Evolutionary conservation across 2,113 vertebrate genomes (phyloP).

Genomic region (Notothenia coriiceps): DNA sequence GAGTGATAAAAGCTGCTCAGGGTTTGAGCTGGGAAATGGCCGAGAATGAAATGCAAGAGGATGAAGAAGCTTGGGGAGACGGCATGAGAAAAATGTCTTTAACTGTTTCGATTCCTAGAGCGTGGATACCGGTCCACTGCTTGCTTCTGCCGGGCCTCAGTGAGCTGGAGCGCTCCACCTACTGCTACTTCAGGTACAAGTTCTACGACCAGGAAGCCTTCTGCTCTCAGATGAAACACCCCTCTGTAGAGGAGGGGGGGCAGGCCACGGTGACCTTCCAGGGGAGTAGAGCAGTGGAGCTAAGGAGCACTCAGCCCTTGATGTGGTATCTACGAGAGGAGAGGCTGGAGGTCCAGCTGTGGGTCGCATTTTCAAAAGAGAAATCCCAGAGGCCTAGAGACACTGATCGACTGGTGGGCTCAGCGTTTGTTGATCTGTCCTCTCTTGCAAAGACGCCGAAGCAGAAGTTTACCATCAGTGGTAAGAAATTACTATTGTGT

Average conservation of each 20-base stretch:
- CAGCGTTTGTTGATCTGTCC: slow-evolving; percentile 89
- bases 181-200: slow-evolving; percentile 94
- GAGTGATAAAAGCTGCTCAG: slow-evolving; percentile 86
- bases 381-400: slow-evolving; percentile 87
- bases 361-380: slow-evolving; percentile 90
- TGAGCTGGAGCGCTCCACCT: slow-evolving; percentile 82
- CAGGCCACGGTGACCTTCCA: slow-evolving; percentile 85
- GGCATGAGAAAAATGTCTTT: slow-evolving; percentile 58
- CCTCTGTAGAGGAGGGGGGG: slow-evolving; percentile 64
- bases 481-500: slow-evolving; percentile 78
- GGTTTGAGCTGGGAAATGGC: slow-evolving; percentile 87
- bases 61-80: slow-evolving; percentile 52
- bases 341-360: slow-evolving; percentile 92
- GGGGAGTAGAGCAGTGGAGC: slow-evolving; percentile 79
- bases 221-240: slow-evolving; percentile 88
- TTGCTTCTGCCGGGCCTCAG: slow-evolving; percentile 86
- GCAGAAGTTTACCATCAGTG: slow-evolving; percentile 86
- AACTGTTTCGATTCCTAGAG: slow-evolving; percentile 85
- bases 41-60: slow-evolving; percentile 56
- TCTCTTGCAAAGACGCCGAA: slow-evolving; percentile 79
- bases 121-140: slow-evolving; percentile 90
- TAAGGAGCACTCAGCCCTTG: slow-evolving; percentile 86
- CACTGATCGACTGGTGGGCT: slow-evolving; percentile 92
- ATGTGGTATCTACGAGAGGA: slow-evolving; percentile 95
- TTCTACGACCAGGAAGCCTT: slow-evolving; percentile 87